Base-by-base conservation (phyloP, 1,140 invertebrate genomes). In the Aphaenogaster ashmeadi region DNA sequence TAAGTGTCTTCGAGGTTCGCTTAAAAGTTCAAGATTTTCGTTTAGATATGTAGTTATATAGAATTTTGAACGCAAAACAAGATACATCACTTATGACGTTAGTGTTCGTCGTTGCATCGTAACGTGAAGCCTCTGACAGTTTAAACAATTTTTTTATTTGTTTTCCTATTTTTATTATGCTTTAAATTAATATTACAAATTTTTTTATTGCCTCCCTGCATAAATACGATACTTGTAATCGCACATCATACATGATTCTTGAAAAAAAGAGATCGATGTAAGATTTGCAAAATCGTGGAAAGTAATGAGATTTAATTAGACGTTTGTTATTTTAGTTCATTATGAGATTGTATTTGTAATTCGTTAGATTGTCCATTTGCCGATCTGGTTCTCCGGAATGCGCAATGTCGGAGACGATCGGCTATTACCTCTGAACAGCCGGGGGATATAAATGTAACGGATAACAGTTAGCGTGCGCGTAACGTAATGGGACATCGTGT, bases 401-500 rank as follows among this genome's bases (percentile, higher is more conserved):
- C 15, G 64, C 27, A 15, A 56, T 54, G 47, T 41, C 69, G 71
- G 72, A 78, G 67, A 62, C 74, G 88, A 89, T 87, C 41, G 78
- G 66, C 62, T 71, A 85, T 86, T 72, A 78, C 41, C 54, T 81
- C 33, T 38, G 36, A 64, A 74, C 47, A 72, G 44, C 86, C 81
- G 58, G 74, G 85, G 50, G 54, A 80, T 67, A 80, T 88, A 81
- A 81, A 88, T 77, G 89, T 75, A 85, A 90, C 86, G 87, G 88
- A 77, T 74, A 89, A 90, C 72, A 54, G 77, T 75, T 86, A 90
- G 86, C 64, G 83, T 50, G 87, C 77, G 71, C 77, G 75, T 90
- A 90, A 89, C 79, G 75, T 85, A 90, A 90, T 69, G 88, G 52
- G 86, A 89, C 84, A 89, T 60, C 62, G 18, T 50, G 36, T 72